These are phyloP conservation scores for Heliconius charithonia DNA, from an alignment of 2,888 invertebrate species.

Conservation along the genomic window DNA sequence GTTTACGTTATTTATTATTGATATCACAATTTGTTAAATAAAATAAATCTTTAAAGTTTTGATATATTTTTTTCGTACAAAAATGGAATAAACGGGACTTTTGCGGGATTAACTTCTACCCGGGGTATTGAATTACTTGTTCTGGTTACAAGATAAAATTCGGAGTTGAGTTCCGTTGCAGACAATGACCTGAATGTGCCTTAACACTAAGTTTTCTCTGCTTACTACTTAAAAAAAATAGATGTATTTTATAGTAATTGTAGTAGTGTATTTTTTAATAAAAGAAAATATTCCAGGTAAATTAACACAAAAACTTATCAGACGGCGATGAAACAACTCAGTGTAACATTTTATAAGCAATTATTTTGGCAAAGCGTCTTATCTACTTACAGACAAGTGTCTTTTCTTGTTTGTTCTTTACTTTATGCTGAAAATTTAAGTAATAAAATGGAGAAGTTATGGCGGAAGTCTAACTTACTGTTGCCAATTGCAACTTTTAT, in stretches of 20 bases:
- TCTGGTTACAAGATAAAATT: no score
- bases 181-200: no score
- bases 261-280: no score
- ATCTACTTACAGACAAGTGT: constrained; percentile 31
- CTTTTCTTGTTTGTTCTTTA: constrained; percentile 22
- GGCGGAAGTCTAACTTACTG: constrained; percentile 5
- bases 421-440: constrained; percentile 22
- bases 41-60: background rate
- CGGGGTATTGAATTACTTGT: no score
- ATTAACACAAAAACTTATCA: background rate
- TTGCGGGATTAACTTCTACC: no score
- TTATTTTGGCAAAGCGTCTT: constrained; percentile 18
- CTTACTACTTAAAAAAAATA: no score
- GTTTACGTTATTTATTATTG: background rate
- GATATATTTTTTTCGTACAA: no score
- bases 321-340: background rate
- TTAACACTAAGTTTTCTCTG: no score
- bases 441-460: constrained; percentile 22
- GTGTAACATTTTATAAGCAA: constrained; percentile 4
- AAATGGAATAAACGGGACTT: no score
- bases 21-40: background rate
- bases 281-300: background rate
- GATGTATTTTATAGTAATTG: no score
- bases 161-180: no score
- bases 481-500: constrained; percentile 9